Conservation (phyloP, 2,113 vertebrate genomes). For the Daboia siamensis region DNA sequence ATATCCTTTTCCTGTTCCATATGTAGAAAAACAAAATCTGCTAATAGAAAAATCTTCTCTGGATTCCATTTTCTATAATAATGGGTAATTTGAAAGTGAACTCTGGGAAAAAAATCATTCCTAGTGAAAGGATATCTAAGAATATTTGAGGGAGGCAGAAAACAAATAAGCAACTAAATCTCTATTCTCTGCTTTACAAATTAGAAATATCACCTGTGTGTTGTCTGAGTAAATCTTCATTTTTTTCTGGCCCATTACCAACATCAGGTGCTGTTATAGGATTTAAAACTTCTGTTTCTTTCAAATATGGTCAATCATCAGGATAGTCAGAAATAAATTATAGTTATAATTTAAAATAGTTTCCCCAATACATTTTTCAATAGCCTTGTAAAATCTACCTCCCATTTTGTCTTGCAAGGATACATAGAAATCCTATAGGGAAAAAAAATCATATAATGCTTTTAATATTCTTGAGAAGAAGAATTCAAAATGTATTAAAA, state of each 20-base stretch:
- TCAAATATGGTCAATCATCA: neutral
- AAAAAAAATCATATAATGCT: neutral
- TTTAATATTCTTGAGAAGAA: neutral
- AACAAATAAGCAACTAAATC: neutral
- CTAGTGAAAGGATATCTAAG: neutral
- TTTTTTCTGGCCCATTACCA: neutral
- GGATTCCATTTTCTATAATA: neutral
- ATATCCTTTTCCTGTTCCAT: neutral
- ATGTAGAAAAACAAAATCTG: neutral
- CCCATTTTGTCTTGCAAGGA: neutral
- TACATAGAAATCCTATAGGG: neutral
- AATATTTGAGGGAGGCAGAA: neutral
- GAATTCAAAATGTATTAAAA: neutral
- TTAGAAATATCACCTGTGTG: neutral
- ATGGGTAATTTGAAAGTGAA: neutral
- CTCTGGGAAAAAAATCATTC: neutral
- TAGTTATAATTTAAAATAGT: neutral
- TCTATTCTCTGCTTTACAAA: neutral
- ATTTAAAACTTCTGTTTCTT: neutral
- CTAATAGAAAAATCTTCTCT: neutral
- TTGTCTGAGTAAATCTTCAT: neutral
- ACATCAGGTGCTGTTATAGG: neutral
- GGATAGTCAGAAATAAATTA: neutral
- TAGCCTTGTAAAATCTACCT: neutral
- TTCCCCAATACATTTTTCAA: neutral